Conservation (phyloP, 2,888 invertebrate species). For the Drosophila differens region DNA sequence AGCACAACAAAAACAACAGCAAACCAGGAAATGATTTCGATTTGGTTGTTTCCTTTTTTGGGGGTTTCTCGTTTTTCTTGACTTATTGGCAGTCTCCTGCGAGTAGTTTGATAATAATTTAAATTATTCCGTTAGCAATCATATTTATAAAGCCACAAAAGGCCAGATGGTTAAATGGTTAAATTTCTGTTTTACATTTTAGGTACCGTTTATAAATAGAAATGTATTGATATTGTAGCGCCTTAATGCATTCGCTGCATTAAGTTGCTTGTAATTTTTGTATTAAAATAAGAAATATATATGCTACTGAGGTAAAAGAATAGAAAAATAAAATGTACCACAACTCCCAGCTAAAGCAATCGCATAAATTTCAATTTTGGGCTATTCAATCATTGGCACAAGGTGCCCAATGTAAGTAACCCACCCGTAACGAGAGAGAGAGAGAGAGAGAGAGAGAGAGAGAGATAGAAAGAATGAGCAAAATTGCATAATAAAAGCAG, state of each 20-base stretch:
- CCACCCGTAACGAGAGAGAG: slow-evolving; percentile 57
- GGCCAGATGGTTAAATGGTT: background rate
- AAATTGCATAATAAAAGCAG: slow-evolving; percentile 13
- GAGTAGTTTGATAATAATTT: slow-evolving; percentile 40
- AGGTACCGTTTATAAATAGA: background rate
- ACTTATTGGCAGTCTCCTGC: slow-evolving; percentile 7
- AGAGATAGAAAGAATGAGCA: background rate
- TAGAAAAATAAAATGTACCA: background rate
- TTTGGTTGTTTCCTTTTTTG: slow-evolving; percentile 15
- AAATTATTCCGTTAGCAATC: background rate
- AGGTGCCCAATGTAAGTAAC: slow-evolving; percentile 17
- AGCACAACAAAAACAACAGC: slow-evolving; percentile 22
- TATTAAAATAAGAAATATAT: background rate
- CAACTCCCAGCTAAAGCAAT: background rate
- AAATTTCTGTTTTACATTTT: background rate
- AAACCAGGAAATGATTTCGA: slow-evolving; percentile 5
- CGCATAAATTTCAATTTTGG: background rate
- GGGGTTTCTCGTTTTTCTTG: slow-evolving; percentile 1
- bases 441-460: slow-evolving; percentile 3
- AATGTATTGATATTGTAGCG: background rate
- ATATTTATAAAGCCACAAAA: background rate
- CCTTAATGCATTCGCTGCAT: background rate
- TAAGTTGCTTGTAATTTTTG: background rate
- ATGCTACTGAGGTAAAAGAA: background rate
- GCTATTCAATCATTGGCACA: background rate